Conservation (phyloP, 2,888 invertebrate genomes). For the Aelia acuminata region DNA sequence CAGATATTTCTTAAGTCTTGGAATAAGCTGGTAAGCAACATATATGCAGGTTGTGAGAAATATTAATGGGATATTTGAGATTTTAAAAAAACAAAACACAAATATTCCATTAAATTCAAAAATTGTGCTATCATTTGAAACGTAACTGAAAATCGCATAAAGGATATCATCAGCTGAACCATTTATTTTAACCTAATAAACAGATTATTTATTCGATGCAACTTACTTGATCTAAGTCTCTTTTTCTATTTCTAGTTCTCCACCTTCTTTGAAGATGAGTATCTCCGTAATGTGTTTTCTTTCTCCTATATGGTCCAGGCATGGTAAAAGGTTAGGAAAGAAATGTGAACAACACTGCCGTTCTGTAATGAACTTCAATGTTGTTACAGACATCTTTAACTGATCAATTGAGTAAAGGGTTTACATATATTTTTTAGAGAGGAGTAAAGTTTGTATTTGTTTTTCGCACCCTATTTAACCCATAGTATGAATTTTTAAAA, state of each 20-base stretch:
- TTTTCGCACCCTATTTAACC: no score
- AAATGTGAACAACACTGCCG: neutral
- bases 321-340: constrained; percentile 60
- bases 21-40: no score
- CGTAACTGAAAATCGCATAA: neutral
- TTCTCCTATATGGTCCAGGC: constrained; percentile 76
- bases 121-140: neutral
- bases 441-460: no score
- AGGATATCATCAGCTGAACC: neutral
- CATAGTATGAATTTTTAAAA: no score
- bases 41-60: no score
- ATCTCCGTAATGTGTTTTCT: constrained; percentile 84
- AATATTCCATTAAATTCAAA: neutral
- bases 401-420: no score
- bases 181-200: neutral
- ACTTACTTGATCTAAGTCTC: constrained; percentile 84
- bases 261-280: constrained; percentile 84
- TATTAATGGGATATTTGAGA: neutral
- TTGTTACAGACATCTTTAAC: no score
- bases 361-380: neutral
- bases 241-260: constrained; percentile 82
- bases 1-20: no score
- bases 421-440: no score
- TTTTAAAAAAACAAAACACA: no score
- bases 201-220: neutral